Evolutionary conservation across 2,888 invertebrate genomes (phyloP).

Genomic region (Macrophya alboannulata): DNA sequence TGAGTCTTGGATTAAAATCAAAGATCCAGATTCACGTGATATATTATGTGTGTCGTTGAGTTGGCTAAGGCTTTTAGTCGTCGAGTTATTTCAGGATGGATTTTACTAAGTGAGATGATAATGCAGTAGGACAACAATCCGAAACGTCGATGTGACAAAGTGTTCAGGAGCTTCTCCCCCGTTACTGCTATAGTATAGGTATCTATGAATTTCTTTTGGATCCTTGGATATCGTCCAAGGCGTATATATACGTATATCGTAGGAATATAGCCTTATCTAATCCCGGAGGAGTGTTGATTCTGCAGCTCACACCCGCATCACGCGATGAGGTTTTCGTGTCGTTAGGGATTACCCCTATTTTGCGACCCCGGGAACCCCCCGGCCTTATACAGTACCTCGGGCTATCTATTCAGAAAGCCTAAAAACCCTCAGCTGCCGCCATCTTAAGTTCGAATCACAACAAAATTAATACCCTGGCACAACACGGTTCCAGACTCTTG

Average conservation of each 20-base stretch:
- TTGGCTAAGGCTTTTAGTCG: conserved; percentile 66
- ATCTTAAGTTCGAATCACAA: conserved; percentile 55
- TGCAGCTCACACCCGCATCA: conserved; percentile 70
- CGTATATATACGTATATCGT: too few species aligned
- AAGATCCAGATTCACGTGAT: neutral
- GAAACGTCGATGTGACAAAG: neutral
- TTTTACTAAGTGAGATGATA: conserved; percentile 74
- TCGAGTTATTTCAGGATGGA: conserved; percentile 63
- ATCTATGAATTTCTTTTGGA: neutral
- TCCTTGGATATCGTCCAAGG: neutral
- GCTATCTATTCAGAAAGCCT: neutral
- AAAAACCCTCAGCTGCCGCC: conserved; percentile 27
- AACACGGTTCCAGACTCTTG: conserved; percentile 49
- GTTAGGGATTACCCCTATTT: conserved; percentile 69
- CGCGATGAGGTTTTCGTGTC: conserved; percentile 76
- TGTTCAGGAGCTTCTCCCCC: neutral
- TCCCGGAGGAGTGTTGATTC: conserved; percentile 73
- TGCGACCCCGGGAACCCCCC: conserved; percentile 41
- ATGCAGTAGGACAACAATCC: conserved; percentile 70
- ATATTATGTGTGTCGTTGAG: neutral
- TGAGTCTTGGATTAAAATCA: neutral
- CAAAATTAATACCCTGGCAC: conserved; percentile 54
- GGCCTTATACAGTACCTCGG: neutral
- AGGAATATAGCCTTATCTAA: conserved; percentile 66
- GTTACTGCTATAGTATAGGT: neutral